phyloP scores from a whole-genome alignment of 1,140 invertebrate species.

The Macrobrachium nipponense region DNA sequence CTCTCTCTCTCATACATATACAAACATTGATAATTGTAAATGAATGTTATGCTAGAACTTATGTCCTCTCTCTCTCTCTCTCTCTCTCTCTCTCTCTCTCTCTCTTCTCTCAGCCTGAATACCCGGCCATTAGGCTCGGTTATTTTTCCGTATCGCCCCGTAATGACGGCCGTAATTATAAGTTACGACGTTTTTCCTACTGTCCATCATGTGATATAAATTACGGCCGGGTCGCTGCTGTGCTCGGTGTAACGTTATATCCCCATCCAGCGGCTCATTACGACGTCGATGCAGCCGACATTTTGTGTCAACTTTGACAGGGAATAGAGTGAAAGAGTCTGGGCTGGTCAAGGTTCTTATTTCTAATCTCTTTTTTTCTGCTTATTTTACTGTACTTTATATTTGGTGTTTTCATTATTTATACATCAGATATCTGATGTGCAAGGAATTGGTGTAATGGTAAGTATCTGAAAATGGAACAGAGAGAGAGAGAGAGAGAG shows the following conservation, averaged over 20 bases:
- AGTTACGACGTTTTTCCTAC: background rate
- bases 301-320: too few relatives aligned
- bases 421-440: too few relatives aligned
- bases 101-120: conserved; percentile 9
- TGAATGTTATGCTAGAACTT: background rate
- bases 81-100: background rate
- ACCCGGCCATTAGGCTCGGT: background rate
- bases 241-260: too few relatives aligned
- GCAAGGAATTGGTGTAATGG: background rate
- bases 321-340: too few relatives aligned
- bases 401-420: too few relatives aligned
- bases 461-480: background rate
- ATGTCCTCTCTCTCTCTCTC: background rate
- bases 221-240: too few relatives aligned
- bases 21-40: too few relatives aligned
- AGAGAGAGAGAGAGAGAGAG: conserved; percentile 15
- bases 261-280: too few relatives aligned
- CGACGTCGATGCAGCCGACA: too few relatives aligned
- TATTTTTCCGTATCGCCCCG: too few relatives aligned
- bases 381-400: background rate
- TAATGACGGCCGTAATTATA: too few relatives aligned
- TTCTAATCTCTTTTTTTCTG: background rate
- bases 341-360: too few relatives aligned
- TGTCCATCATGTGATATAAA: background rate
- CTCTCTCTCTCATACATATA: background rate